phyloP scores from a whole-genome alignment of 2,113 vertebrate species.

The Dolichallabes microphthalmus region DNA sequence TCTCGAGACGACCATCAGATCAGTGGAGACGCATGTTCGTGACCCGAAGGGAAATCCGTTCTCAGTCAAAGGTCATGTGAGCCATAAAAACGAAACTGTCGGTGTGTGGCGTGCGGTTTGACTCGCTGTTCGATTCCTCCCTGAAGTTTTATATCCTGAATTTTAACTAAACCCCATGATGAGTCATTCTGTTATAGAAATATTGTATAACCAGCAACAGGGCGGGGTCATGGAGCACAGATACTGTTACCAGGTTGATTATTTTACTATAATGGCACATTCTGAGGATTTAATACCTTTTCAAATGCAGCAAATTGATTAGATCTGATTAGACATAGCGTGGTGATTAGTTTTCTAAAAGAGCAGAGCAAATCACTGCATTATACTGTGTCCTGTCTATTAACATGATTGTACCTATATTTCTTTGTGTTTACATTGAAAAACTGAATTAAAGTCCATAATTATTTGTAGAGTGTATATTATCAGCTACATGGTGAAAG shows the following conservation, averaged over 20 bases:
- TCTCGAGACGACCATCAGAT: slow-evolving; percentile 70
- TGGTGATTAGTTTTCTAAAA: neutral
- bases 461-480: no score
- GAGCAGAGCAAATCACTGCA: neutral
- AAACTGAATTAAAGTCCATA: no score
- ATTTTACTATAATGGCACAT: no score
- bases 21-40: slow-evolving; percentile 64
- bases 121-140: neutral
- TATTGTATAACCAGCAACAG: neutral
- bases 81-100: neutral
- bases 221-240: neutral
- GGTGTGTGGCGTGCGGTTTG: neutral
- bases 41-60: slow-evolving; percentile 14
- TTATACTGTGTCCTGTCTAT: neutral
- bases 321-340: no score
- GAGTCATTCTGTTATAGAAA: neutral
- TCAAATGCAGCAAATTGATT: neutral
- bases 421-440: no score
- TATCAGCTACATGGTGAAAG: no score
- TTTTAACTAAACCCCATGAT: neutral
- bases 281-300: neutral
- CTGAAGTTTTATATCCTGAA: neutral
- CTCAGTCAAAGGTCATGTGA: neutral
- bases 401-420: neutral
- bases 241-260: neutral